These are phyloP conservation scores for Acanthosepion lycidas DNA, from an alignment of 2,888 invertebrate species.

Conservation along the genomic window DNA sequence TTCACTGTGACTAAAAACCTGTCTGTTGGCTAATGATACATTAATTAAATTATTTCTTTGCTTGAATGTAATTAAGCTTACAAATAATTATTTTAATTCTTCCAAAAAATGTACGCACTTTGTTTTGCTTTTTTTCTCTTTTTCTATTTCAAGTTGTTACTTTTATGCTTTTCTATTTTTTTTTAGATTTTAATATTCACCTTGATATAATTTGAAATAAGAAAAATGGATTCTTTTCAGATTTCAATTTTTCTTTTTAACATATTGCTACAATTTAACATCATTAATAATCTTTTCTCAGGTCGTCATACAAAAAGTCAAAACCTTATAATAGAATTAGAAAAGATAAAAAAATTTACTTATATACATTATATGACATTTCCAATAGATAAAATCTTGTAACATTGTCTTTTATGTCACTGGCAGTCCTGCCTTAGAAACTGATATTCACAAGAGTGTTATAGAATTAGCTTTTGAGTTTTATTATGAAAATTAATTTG, in stretches of 20 bases:
- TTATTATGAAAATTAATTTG: too few relatives aligned
- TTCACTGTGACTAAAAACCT: neutral
- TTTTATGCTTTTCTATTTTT: neutral
- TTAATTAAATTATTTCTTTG: neutral
- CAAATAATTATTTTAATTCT: slow-evolving; percentile 10
- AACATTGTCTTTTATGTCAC: too few relatives aligned
- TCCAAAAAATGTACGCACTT: neutral
- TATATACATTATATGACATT: too few relatives aligned
- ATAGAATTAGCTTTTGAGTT: too few relatives aligned
- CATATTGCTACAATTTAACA: neutral
- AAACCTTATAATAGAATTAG: too few relatives aligned
- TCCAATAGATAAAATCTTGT: too few relatives aligned
- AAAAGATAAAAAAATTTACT: too few relatives aligned
- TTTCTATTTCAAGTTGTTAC: neutral
- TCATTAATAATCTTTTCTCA: neutral
- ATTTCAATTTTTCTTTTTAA: neutral
- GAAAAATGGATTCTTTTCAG: neutral
- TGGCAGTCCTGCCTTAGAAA: too few relatives aligned
- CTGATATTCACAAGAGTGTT: too few relatives aligned
- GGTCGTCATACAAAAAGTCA: neutral
- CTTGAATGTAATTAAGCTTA: neutral
- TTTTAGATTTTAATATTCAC: too few relatives aligned
- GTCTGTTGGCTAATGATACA: neutral
- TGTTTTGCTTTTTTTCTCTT: neutral
- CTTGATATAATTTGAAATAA: neutral